Base-by-base conservation (phyloP, 2,797 vertebrate species). In the Diplodus puntazzo region DNA sequence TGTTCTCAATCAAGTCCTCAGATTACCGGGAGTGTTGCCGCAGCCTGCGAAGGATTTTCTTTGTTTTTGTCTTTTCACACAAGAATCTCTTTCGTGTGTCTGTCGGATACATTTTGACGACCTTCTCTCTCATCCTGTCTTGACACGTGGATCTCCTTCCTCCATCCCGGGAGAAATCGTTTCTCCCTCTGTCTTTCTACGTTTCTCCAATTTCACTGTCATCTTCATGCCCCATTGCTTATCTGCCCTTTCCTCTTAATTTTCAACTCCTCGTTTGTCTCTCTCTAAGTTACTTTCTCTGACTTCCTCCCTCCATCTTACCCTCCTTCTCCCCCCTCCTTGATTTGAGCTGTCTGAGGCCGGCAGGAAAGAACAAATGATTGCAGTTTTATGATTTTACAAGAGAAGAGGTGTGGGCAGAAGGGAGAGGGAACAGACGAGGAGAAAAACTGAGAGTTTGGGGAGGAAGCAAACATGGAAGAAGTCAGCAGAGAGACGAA, bases 1-100 rank as follows among this genome's bases (percentile, higher is more conserved):
- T 64, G 80, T 72, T 89, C 69, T 88, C 88, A 80, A 79, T 88
- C 89, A 88, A 84, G 73, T 91, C 75, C 77, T 91, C 64, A 30
- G 81, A 80, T 88, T 90, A 88, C 86, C 4, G n/a, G 20, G 75
- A 69, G 80, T 23, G 59, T 48, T 69, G 69, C 81, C 11, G 8
- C 81, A 50, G 82, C 30, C 74, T 81, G 68, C 66, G 61, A 39
- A 67, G 62, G 73, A 78, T 88, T 45, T 30, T 21, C 43, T 62
- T 73, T 20, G 10, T 80, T 58, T 74, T 61, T 62, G 17, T 77
- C 21, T 60, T 25, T 54, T 45, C 16, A 11, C 5, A 55, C 25
- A 45, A 30, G 13, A 65, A 9, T 48, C 27, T 69, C 39, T 50
- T 3, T 58, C n/a, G n/a, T 45, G 17, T 42, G 11, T 77, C 58